Evolutionary conservation across 2,797 vertebrate genomes (phyloP), one percentile per base, ranked within the genome.

Genomic region (Brachyrhaphis roseni): DNA sequence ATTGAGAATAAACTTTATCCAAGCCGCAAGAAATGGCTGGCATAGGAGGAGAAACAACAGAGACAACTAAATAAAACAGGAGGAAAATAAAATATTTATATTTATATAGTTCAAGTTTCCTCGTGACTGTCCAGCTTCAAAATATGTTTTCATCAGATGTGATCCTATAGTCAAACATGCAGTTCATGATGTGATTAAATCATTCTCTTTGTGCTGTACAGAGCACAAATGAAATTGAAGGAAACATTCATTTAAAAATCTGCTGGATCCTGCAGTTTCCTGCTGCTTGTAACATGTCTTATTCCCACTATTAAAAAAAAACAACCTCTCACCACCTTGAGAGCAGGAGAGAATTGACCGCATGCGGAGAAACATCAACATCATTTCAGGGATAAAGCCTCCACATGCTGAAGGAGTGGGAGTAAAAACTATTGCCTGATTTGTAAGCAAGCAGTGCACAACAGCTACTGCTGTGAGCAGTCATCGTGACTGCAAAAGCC

Each of bases 381-480:
- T 86, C 88, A 36, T 87, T 78, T 85, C 76, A 0, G 70, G 76
- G 76, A 82, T 34, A 59, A 76, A 78, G 71, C 53, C 53, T 80
- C 36, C 59, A 77, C 49, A 43, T 10, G 79, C 62, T 76, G 73
- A 51, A 76, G 85, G 5, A 49, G 59, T 20, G 57, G 72, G 57
- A 72, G 49, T 77, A 80, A 36, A 57, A 70, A 78, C 81, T 79
- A 76, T 13, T 0, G 51, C 79, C 76, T 74, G 79, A 83, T 90
- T 88, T 86, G 82, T 86, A 77, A 86, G 78, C 74, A 79, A 87
- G 72, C 28, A 8, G 82, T n/a, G 86, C 82, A 62, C 74, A 75
- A 70, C 79, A 72, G 51, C 81, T 11, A 66, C 81, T 73, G 79
- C 88, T 89, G 89, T 7, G 75, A 88, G 82, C 84, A n/a, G 73